Evolutionary conservation across 1,140 invertebrate species (phyloP), one percentile per base, ranked within the genome.

Genomic region (Rhynchophorus ferrugineus): DNA sequence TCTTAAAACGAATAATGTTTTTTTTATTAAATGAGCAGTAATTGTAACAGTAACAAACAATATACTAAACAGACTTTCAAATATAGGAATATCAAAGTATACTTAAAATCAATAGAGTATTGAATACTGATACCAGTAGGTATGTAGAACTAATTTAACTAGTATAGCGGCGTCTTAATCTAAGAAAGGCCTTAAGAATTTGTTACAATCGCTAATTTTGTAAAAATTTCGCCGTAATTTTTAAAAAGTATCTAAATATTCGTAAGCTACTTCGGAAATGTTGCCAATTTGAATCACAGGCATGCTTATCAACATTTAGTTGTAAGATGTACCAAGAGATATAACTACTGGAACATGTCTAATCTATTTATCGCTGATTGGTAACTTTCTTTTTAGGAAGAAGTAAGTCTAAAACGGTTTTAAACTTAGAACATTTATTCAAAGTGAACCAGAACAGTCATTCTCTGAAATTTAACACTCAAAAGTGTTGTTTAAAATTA

Each of bases 201-300:
- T 29, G 11, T 29, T 11, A 6, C 24, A 29, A 29, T 29, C 5
- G 24, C 5, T 29, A 29, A 29, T 29, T 29, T 29, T 29, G 24
- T 29, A 29, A 29, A 29, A 29, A 29, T 29, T 5, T 29, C 24
- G 24, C 24, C 38, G 14, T 18, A 41, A 41, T 41, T 20, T n/a
- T 14, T 18, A 41, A 41, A 41, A 41, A 41, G 38, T 41, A 41
- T 41, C 38, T 41, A 41, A 41, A 41, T 41, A 17, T 41, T 41
- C 38, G 38, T 41, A 41, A 41, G 17, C 35, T 17, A 41, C n/a
- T 41, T 41, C 16, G 16, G 19, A 41, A 41, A 41, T 7, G 3
- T 18, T 41, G 38, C 38, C 17, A 17, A 41, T 41, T 17, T 41
- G 5, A 41, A 41, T 41, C 38, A 41, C 38, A 41, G 38, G 38